Conservation (phyloP, 2,888 invertebrate genomes). For the Nemurella pictetii region DNA sequence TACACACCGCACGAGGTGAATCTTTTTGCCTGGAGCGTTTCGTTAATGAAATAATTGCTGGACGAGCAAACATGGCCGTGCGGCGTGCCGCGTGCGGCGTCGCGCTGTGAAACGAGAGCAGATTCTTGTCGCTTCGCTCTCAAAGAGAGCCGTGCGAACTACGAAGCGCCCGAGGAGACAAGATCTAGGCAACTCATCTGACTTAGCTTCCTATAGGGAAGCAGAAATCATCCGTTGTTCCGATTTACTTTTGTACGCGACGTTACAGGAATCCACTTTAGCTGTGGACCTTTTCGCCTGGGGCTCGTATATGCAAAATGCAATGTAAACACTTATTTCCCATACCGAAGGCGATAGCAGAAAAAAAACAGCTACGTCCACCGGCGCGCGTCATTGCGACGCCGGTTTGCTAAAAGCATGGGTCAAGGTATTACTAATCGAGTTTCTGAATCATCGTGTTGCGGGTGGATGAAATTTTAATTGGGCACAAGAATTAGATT, state of each 20-base stretch:
- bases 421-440: neutral
- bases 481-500: neutral
- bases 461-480: neutral
- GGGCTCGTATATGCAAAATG: neutral
- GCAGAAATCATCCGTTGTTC: neutral
- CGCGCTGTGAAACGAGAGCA: neutral
- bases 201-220: neutral
- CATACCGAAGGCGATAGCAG: neutral
- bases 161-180: neutral
- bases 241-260: conserved; percentile 5
- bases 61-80: neutral
- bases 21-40: neutral
- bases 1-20: neutral
- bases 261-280: neutral
- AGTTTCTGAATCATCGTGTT: neutral
- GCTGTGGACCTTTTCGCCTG: neutral
- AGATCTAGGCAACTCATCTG: neutral
- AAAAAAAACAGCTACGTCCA: neutral
- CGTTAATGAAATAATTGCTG: neutral
- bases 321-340: neutral
- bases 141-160: neutral
- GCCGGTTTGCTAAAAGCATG: neutral
- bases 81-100: neutral
- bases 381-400: neutral
- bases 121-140: neutral